These are phyloP conservation scores for Loxodonta africana DNA, from an alignment of 2,113 vertebrate genomes.

Conservation along the genomic window DNA sequence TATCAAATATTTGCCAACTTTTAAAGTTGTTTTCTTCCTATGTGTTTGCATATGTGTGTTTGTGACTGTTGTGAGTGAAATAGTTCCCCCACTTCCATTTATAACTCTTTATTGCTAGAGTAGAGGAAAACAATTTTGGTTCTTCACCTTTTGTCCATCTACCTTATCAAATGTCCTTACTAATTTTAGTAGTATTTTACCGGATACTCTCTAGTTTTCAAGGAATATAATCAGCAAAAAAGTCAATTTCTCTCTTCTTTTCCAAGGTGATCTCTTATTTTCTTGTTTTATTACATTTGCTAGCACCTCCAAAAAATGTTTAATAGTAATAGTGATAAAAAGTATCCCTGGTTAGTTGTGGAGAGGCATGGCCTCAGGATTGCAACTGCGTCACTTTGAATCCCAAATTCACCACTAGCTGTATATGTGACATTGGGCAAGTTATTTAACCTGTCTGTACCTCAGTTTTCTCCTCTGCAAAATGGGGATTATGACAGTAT, in stretches of 20 bases:
- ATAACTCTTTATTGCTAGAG: background rate
- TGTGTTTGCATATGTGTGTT: background rate
- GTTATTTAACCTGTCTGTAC: background rate
- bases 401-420: background rate
- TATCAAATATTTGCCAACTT: conserved; percentile 45
- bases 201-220: background rate
- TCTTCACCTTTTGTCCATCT: background rate
- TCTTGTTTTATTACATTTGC: background rate
- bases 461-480: background rate
- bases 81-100: background rate
- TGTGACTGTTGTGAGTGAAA: background rate
- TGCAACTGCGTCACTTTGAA: background rate
- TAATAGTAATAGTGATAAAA: background rate
- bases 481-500: background rate
- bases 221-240: background rate
- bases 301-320: background rate
- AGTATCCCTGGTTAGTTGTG: background rate
- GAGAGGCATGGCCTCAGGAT: background rate
- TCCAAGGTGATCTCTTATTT: conserved; percentile 42
- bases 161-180: background rate
- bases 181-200: background rate
- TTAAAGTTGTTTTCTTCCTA: background rate
- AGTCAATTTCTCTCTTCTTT: conserved; percentile 1
- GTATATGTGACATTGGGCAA: background rate
- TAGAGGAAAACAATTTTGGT: background rate